phyloP scores from a whole-genome alignment of 2,888 invertebrate genomes.

The Orgyia antiqua region DNA sequence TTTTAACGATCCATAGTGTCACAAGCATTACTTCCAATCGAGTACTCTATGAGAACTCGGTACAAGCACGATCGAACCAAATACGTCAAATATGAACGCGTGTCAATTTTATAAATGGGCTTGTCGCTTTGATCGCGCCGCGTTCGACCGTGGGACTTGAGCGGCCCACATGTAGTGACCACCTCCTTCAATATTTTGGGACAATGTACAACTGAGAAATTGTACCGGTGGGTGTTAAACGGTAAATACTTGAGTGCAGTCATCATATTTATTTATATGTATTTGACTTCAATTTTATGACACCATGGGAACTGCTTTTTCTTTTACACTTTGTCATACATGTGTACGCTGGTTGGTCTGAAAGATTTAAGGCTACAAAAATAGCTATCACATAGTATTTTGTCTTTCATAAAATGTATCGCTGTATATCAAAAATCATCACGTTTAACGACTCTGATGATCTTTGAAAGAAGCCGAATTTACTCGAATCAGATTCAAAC shows the following conservation, averaged over 20 bases:
- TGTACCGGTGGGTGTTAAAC: conserved; percentile 6
- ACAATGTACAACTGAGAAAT: conserved; percentile 6
- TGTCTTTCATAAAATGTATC: no score
- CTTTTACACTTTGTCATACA: no score
- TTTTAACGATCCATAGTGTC: no score
- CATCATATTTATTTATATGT: conserved; percentile 4
- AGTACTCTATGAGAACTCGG: conserved; percentile 1
- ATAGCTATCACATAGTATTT: no score
- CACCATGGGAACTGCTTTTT: conserved; percentile 5
- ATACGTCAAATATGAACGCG: conserved; percentile 51
- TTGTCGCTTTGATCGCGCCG: conserved; percentile 48
- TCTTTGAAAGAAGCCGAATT: no score
- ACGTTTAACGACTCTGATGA: no score
- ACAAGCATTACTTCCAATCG: conserved; percentile 2
- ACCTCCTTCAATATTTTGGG: conserved; percentile 13
- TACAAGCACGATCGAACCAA: conserved; percentile 29
- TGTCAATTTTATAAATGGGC: conserved; percentile 63
- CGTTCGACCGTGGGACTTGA: conserved; percentile 41
- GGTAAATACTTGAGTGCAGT: conserved; percentile 2
- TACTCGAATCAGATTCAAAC: no score
- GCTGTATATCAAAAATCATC: no score
- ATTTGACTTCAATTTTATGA: conserved; percentile 8
- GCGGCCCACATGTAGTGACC: conserved; percentile 11
- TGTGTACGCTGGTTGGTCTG: no score
- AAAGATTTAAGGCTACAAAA: no score